phyloP scores from a whole-genome alignment of 2,888 invertebrate genomes.

The Phyllotreta striolata region DNA sequence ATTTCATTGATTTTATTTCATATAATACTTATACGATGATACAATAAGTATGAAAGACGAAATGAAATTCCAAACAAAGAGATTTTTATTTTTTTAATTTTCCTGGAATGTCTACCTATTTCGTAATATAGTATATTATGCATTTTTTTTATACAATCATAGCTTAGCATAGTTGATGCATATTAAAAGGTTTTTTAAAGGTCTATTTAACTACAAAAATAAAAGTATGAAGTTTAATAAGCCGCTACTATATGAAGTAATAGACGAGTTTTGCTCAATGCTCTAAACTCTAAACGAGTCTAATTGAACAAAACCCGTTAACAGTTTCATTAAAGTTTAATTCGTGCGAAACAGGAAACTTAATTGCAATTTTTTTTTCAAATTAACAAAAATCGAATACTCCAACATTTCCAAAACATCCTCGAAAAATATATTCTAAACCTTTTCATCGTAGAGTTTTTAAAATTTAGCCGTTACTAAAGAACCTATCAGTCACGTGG shows the following conservation, averaged over 20 bases:
- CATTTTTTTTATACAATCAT: slow-evolving; percentile 56
- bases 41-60: slow-evolving; percentile 52
- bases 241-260: slow-evolving; percentile 49
- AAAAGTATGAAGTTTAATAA: slow-evolving; percentile 53
- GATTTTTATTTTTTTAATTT: slow-evolving; percentile 39
- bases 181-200: slow-evolving; percentile 43
- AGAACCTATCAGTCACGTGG: slow-evolving; percentile 42
- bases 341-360: no score
- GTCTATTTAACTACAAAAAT: slow-evolving; percentile 54
- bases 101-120: slow-evolving; percentile 50
- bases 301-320: no score
- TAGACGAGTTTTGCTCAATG: slow-evolving; percentile 6
- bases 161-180: slow-evolving; percentile 57
- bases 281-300: no score
- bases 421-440: slow-evolving; percentile 27
- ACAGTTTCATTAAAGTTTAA: no score
- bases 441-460: slow-evolving; percentile 15
- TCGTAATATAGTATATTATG: slow-evolving; percentile 50
- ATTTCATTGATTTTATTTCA: slow-evolving; percentile 49
- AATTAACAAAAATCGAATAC: no score
- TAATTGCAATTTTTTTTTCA: no score
- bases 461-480: slow-evolving; percentile 16
- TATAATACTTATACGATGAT: slow-evolving; percentile 59
- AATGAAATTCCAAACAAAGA: slow-evolving; percentile 45
- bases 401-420: slow-evolving; percentile 8